Evolutionary conservation across 2,797 vertebrate genomes (phyloP).

Genomic region (Hafferia zeledoni): DNA sequence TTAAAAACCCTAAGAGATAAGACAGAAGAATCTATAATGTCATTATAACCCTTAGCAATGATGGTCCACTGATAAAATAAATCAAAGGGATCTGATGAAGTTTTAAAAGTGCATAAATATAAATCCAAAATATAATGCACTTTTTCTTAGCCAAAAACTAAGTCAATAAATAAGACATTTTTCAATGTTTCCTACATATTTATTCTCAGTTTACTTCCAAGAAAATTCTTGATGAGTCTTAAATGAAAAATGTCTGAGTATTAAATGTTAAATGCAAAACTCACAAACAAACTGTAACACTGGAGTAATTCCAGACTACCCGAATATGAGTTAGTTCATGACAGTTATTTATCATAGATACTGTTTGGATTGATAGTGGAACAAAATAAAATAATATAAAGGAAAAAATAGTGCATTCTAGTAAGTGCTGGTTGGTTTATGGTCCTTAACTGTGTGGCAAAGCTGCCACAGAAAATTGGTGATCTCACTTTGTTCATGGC

Average conservation of each 20-base stretch:
- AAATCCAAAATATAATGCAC: background rate
- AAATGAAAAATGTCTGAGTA: background rate
- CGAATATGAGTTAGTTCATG: background rate
- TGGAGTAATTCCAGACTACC: background rate
- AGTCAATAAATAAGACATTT: background rate
- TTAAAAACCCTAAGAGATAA: background rate
- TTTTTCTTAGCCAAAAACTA: background rate
- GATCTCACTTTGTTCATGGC: constrained; percentile 67
- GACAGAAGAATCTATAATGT: background rate
- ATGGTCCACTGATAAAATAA: background rate
- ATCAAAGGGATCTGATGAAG: background rate
- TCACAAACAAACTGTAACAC: background rate
- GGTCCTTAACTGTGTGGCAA: background rate
- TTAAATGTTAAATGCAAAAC: background rate
- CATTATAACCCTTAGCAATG: background rate
- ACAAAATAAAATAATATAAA: background rate
- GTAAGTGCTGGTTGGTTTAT: background rate
- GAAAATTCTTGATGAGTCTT: background rate
- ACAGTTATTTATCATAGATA: background rate
- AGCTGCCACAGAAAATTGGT: constrained; percentile 7
- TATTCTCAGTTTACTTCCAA: background rate
- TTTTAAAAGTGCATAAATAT: background rate
- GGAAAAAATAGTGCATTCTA: background rate
- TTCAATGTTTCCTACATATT: background rate
- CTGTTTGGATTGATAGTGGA: background rate